Conservation (phyloP, 2,113 vertebrate species). For the Chamaea fasciata region DNA sequence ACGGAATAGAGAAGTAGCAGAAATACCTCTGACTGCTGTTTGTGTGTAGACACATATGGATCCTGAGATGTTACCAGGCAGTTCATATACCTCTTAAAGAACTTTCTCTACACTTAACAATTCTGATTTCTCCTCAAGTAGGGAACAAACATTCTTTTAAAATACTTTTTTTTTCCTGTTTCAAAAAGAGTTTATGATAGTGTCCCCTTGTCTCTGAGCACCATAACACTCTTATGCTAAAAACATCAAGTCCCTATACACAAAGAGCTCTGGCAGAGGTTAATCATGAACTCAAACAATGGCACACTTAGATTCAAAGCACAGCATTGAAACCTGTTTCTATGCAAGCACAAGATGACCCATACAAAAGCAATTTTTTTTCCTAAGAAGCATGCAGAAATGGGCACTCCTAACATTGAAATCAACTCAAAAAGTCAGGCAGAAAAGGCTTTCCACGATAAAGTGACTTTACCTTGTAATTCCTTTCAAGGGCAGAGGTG, state of each 20-base stretch:
- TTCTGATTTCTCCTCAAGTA: background rate
- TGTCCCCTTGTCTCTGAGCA: background rate
- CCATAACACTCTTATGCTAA: background rate
- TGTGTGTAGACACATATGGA: background rate
- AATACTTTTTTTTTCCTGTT: background rate
- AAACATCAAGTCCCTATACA: background rate
- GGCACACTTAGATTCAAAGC: background rate
- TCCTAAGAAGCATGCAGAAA: background rate
- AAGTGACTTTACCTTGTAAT: background rate
- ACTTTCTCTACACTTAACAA: background rate
- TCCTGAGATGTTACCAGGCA: background rate
- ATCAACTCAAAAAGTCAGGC: background rate
- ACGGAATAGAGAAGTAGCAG: background rate
- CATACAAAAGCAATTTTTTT: background rate
- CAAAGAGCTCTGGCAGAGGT: background rate
- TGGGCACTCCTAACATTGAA: background rate
- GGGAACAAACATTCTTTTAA: background rate
- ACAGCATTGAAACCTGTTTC: background rate
- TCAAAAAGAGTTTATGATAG: background rate
- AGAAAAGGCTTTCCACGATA: background rate
- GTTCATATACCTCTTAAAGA: background rate
- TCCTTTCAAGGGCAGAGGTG: background rate
- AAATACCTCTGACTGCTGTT: background rate
- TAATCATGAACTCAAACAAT: conserved; percentile 6
- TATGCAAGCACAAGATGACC: background rate